These are phyloP conservation scores for Trissolcus brochymenae DNA, from an alignment of 2,888 invertebrate species.

Conservation along the genomic window DNA sequence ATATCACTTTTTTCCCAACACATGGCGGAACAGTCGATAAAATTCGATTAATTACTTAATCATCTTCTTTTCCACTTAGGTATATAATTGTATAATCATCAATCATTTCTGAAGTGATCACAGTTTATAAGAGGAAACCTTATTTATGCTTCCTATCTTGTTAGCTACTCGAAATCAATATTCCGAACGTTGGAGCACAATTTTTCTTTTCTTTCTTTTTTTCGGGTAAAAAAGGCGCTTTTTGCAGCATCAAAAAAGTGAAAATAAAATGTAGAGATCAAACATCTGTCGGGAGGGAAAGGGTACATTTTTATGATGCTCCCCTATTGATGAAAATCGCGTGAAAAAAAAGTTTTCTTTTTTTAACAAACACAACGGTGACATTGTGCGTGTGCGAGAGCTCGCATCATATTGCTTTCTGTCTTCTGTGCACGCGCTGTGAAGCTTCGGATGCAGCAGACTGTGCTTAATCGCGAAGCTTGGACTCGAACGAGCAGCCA, in stretches of 20 bases:
- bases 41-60: too few relatives aligned
- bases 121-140: too few relatives aligned
- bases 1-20: too few relatives aligned
- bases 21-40: too few relatives aligned
- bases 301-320: neutral
- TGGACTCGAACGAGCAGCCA: slow-evolving; percentile 63
- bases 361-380: slow-evolving; percentile 11
- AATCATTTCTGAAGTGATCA: too few relatives aligned
- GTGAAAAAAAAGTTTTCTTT: slow-evolving; percentile 26
- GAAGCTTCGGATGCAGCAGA: slow-evolving; percentile 61
- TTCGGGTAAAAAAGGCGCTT: too few relatives aligned
- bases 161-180: too few relatives aligned
- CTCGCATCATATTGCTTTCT: slow-evolving; percentile 8
- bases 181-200: too few relatives aligned
- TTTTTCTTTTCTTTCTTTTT: too few relatives aligned
- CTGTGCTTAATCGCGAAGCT: slow-evolving; percentile 67
- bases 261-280: neutral
- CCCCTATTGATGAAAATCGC: slow-evolving; percentile 32
- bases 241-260: neutral
- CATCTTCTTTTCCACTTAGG: too few relatives aligned
- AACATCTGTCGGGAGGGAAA: neutral
- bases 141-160: too few relatives aligned
- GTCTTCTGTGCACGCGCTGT: slow-evolving; percentile 32
- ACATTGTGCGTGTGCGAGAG: slow-evolving; percentile 16
- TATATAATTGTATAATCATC: too few relatives aligned